These are phyloP conservation scores for Ectobius pallidus DNA, from an alignment of 2,888 invertebrate species.

Conservation along the genomic window DNA sequence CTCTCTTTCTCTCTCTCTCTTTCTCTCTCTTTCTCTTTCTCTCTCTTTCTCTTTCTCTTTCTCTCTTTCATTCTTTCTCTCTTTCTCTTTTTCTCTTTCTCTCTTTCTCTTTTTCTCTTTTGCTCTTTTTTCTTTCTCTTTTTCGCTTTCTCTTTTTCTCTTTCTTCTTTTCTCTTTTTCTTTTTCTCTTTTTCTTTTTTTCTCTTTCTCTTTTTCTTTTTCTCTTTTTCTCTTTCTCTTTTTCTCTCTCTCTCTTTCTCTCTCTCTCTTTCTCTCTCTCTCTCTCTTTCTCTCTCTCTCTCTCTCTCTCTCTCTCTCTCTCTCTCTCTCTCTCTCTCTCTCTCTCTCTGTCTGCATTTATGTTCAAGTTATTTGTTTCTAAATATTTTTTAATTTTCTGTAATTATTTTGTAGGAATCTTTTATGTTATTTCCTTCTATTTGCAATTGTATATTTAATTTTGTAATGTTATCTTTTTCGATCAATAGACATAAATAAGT, in stretches of 20 bases:
- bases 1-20: no score
- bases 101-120: no score
- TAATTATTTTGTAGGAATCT: no score
- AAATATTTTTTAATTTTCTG: no score
- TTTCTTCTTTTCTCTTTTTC: background rate
- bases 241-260: background rate
- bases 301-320: background rate
- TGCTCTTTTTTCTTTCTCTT: no score
- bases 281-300: background rate
- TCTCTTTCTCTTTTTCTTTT: background rate
- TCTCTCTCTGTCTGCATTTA: background rate
- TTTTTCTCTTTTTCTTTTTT: background rate
- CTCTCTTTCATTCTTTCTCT: no score
- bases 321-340: background rate
- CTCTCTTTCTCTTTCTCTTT: no score
- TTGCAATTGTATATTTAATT: background rate
- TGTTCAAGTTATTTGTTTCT: background rate
- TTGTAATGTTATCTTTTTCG: background rate
- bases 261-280: background rate
- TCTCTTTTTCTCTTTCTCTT: background rate
- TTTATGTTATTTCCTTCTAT: background rate
- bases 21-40: no score
- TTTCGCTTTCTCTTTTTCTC: no score
- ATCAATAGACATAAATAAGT: background rate
- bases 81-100: no score